A percentile compares a stretch with the other conserved stretches of the same genome.
Conservation (phyloP, 2,888 invertebrate genomes). For the Pammene fasciana region DNA sequence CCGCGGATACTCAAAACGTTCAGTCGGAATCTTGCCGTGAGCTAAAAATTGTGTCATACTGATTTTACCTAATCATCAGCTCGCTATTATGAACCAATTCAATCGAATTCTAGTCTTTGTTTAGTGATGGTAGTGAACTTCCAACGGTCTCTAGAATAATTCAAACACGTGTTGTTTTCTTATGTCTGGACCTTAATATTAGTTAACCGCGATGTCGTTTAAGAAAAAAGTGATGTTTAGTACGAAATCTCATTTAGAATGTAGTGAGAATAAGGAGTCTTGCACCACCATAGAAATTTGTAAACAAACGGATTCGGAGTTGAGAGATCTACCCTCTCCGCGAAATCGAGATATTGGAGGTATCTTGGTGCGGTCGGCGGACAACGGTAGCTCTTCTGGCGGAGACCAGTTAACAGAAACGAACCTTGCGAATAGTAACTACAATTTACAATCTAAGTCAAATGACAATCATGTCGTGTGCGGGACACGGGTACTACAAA, state of each 20-base stretch:
- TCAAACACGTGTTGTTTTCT: background rate
- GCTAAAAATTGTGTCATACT: conserved; percentile 15
- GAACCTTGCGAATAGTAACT: conserved; percentile 48
- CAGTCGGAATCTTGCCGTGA: conserved; percentile 22
- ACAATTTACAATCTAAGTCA: conserved; percentile 45
- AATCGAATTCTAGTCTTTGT: conserved; percentile 42
- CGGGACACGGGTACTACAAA: background rate
- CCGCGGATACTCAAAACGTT: conserved; percentile 33
- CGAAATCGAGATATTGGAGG: background rate
- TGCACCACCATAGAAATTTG: conserved; percentile 1
- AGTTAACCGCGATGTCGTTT: conserved; percentile 52
- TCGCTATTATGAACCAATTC: conserved; percentile 39
- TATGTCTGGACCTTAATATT: background rate
- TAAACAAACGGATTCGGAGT: conserved; percentile 22
- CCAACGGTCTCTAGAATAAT: background rate
- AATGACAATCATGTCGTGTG: conserved; percentile 42
- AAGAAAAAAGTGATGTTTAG: conserved; percentile 52
- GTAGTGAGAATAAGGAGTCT: conserved; percentile 41
- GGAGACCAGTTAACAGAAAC: conserved; percentile 42
- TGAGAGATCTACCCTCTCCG: background rate
- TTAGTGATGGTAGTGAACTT: conserved; percentile 41
- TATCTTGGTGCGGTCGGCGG: conserved; percentile 36
- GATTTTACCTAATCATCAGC: conserved; percentile 29
- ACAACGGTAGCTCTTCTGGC: conserved; percentile 48
- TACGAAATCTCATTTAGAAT: conserved; percentile 49